Percentiles rank a stretch among this genome's conserved stretches.
Evolutionary conservation across 2,797 vertebrate species (phyloP).

Genomic region (Sebastes minor): DNA sequence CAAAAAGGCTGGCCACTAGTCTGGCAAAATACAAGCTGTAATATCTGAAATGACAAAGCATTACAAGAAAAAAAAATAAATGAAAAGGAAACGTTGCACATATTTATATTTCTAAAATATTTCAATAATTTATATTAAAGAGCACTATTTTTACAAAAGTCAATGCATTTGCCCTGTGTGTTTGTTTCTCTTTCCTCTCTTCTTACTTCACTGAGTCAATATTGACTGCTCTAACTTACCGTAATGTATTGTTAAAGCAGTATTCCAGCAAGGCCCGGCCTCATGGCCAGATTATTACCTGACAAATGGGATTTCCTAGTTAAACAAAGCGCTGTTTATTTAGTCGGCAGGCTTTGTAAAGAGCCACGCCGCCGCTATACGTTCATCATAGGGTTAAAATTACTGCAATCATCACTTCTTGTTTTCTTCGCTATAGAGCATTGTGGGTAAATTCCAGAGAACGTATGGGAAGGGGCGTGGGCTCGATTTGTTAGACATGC

Average conservation of each 20-base stretch:
- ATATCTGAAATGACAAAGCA: slow-evolving; percentile 86
- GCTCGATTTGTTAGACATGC: neutral
- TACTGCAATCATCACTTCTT: slow-evolving; percentile 53
- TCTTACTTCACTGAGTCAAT: slow-evolving; percentile 52
- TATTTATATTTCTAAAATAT: slow-evolving; percentile 99
- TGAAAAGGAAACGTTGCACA: slow-evolving; percentile 96
- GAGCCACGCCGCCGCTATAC: neutral
- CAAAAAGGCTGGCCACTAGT: slow-evolving; percentile 90
- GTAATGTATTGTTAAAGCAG: slow-evolving; percentile 46
- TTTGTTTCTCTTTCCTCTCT: slow-evolving; percentile 32
- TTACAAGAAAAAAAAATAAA: slow-evolving; percentile 79
- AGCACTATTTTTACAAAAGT: slow-evolving; percentile 99
- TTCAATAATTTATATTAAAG: slow-evolving; percentile 99
- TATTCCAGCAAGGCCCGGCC: slow-evolving; percentile 48
- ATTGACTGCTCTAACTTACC: slow-evolving; percentile 52
- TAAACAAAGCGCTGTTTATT: slow-evolving; percentile 57
- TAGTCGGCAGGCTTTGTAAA: slow-evolving; percentile 15
- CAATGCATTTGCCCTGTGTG: slow-evolving; percentile 71
- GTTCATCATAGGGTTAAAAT: slow-evolving; percentile 37
- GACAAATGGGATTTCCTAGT: slow-evolving; percentile 52
- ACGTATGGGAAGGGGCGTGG: slow-evolving; percentile 11
- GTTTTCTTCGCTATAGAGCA: slow-evolving; percentile 36
- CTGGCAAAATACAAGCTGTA: slow-evolving; percentile 93
- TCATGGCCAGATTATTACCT: slow-evolving; percentile 46
- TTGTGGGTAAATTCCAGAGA: slow-evolving; percentile 66